Conservation (phyloP, 2,113 vertebrate species). For the Aleadryas rufinucha region DNA sequence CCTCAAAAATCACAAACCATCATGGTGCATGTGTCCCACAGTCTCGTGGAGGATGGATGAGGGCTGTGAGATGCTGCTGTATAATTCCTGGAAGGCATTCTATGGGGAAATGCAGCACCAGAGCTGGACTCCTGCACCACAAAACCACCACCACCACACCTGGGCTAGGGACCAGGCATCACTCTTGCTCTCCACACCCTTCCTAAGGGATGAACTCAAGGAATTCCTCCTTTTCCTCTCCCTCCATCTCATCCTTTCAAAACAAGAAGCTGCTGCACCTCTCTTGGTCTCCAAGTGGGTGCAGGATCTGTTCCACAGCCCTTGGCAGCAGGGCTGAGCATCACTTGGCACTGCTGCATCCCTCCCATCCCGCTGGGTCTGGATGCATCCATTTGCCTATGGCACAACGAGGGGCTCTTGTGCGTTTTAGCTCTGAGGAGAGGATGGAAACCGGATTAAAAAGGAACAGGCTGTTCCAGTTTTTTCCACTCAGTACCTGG, state of each 20-base stretch:
- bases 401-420: background rate
- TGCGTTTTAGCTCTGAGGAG: background rate
- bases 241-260: background rate
- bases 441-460: background rate
- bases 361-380: background rate
- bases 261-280: background rate
- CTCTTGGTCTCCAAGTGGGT: rapidly evolving
- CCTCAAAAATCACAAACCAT: background rate
- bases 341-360: background rate
- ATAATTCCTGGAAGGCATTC: background rate
- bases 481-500: background rate
- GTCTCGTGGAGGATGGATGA: background rate
- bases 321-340: background rate
- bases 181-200: background rate
- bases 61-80: background rate
- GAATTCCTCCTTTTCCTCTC: background rate
- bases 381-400: background rate
- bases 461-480: background rate
- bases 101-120: background rate
- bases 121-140: background rate
- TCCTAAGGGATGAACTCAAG: background rate
- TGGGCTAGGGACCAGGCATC: background rate
- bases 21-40: rapidly evolving
- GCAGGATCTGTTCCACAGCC: background rate
- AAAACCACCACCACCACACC: background rate